Evolutionary conservation across 1,140 invertebrate genomes (phyloP).

Genomic region (Anastatus disparis): DNA sequence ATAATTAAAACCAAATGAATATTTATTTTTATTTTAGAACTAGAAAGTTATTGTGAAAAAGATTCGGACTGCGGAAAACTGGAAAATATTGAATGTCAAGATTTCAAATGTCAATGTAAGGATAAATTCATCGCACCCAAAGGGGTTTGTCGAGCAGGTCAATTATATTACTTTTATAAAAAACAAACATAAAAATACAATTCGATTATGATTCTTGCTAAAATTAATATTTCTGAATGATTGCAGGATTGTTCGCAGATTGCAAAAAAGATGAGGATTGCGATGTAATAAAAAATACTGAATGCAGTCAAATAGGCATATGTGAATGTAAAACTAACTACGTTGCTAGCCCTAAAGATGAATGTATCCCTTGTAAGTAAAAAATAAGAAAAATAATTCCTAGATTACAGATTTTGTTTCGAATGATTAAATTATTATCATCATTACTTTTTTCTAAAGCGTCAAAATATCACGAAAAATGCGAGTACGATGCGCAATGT

Average conservation of each 20-base stretch:
- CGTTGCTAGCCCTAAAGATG: not conserved
- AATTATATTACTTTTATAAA: constrained; percentile 1
- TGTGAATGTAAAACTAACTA: constrained; percentile 30
- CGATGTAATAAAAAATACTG: not conserved
- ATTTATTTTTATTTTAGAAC: not conserved
- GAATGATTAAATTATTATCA: no score
- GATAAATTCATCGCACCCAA: constrained; percentile 40
- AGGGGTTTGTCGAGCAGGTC: constrained; percentile 39
- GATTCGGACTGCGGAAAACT: constrained; percentile 41
- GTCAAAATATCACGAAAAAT: constrained; percentile 26
- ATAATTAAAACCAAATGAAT: no score
- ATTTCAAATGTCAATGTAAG: constrained; percentile 41
- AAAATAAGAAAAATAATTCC: not conserved
- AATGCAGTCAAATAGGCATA: not conserved
- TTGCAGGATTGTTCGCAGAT: constrained; percentile 39
- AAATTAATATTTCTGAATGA: no score
- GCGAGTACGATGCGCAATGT: constrained; percentile 43
- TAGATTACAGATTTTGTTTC: constrained; percentile 1
- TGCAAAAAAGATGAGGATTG: constrained; percentile 4
- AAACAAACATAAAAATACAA: not conserved
- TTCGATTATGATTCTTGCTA: no score
- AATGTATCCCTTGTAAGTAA: constrained; percentile 30
- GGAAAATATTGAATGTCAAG: constrained; percentile 34
- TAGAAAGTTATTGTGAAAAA: constrained; percentile 38
- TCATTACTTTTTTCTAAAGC: constrained; percentile 42